Evolutionary conservation across 2,888 invertebrate species (phyloP).

Genomic region (Ormyrus thymus): DNA sequence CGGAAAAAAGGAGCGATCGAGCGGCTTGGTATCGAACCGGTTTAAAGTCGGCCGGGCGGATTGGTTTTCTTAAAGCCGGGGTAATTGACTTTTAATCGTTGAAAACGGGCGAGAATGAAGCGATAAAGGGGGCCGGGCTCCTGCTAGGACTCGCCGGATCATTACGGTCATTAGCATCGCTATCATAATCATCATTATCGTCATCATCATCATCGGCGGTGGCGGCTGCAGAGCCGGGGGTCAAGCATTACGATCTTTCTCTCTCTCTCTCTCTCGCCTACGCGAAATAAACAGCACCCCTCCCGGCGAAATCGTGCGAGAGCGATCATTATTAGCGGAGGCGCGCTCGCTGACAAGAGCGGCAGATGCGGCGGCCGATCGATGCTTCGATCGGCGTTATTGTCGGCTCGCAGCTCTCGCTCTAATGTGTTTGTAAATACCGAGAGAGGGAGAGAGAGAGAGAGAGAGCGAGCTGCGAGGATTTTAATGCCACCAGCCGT

Average conservation of each 20-base stretch:
- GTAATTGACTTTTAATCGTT: slow-evolving; percentile 66
- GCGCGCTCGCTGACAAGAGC: not conserved
- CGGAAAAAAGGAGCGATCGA: slow-evolving; percentile 16
- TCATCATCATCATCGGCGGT: slow-evolving; percentile 34
- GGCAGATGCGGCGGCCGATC: not conserved
- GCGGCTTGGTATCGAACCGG: slow-evolving; percentile 39
- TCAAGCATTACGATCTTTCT: slow-evolving; percentile 26
- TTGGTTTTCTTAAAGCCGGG: slow-evolving; percentile 48
- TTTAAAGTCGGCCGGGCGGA: slow-evolving; percentile 32
- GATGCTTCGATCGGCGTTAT: slow-evolving; percentile 26
- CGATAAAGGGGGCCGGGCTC: slow-evolving; percentile 58
- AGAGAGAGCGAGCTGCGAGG: not conserved
- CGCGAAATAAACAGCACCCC: slow-evolving; percentile 48
- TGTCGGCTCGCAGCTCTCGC: slow-evolving; percentile 1
- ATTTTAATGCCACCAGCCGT: slow-evolving; percentile 30
- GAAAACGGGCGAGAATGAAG: slow-evolving; percentile 63
- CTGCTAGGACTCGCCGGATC: slow-evolving; percentile 24
- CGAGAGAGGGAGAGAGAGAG: not conserved
- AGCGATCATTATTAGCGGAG: slow-evolving; percentile 48
- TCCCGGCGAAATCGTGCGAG: slow-evolving; percentile 48
- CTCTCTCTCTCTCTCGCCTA: slow-evolving; percentile 11
- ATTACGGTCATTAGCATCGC: slow-evolving; percentile 56
- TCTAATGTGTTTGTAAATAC: slow-evolving; percentile 54
- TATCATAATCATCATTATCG: slow-evolving; percentile 58
- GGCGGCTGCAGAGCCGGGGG: slow-evolving; percentile 34